Conservation (phyloP, 2,113 vertebrate species). For the Callopanchax toddi region DNA sequence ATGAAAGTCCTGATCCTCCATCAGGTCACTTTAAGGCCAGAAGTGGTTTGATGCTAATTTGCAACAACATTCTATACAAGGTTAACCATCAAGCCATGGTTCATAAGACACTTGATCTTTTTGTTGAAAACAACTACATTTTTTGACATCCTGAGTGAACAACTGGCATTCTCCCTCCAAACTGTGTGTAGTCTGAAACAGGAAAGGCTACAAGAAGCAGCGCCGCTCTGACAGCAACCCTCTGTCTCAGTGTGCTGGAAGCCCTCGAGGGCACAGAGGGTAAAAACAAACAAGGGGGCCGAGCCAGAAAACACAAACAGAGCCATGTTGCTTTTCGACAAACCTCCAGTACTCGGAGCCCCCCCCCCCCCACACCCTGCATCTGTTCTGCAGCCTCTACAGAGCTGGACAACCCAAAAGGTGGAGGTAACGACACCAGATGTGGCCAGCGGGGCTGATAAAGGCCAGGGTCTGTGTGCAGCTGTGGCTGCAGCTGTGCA, state of each 20-base stretch:
- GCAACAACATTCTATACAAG: no score
- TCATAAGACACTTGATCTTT: no score
- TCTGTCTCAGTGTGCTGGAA: constrained; percentile 23
- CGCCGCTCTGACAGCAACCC: constrained; percentile 11
- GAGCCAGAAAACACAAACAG: constrained; percentile 44
- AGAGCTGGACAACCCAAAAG: constrained; percentile 35
- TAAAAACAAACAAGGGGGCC: constrained; percentile 35
- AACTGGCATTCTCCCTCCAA: background rate
- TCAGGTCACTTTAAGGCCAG: no score
- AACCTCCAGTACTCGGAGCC: constrained; percentile 26
- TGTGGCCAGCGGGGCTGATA: constrained; percentile 76
- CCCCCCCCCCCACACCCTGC: constrained; percentile 1
- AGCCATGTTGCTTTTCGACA: constrained; percentile 55
- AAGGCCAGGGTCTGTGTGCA: constrained; percentile 66
- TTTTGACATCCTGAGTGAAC: no score
- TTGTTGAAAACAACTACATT: no score
- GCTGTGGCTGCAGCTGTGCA: constrained; percentile 76
- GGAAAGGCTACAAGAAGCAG: background rate
- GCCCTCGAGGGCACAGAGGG: constrained; percentile 21
- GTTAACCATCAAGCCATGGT: no score
- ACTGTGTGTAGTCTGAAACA: background rate
- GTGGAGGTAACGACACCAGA: constrained; percentile 70
- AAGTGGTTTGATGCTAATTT: no score
- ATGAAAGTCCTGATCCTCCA: no score
- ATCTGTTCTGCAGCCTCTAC: background rate